Evolutionary conservation across 2,888 invertebrate species (phyloP), one percentile per base, ranked within the genome.

Genomic region (Phalera bucephala): DNA sequence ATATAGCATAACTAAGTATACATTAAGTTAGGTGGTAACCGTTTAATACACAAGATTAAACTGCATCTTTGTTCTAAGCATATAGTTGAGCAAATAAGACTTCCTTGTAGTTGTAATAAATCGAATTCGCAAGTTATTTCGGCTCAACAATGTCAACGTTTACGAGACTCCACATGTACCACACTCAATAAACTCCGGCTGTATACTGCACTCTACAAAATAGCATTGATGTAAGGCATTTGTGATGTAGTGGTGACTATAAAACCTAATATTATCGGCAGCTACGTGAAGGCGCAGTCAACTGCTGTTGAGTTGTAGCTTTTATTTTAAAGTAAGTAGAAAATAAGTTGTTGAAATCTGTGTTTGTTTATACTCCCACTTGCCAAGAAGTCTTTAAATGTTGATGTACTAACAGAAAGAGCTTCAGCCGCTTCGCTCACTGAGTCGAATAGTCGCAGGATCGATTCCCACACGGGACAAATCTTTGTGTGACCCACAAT

Each of bases 151-250:
- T 34, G 45, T 57, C 30, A 2, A 45, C 48, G 52, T 62, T 62
- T 60, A 64, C 52, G 57, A 51, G 35, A 63, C 47, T 52, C 39
- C 50, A 54, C 51, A 50, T 52, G 47, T 40, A 40, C 28, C 22
- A 32, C 33, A 21, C 17, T 42, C 44, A 23, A 41, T 54, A 56
- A 57, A 52, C n/a, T 27, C 27, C 14, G 20, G 36, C 25, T 32
- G 38, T 44, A 43, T 45, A 37, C 33, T 50, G 53, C 42, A 55
- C 38, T 52, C 53, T 40, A 42, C 31, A 28, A 40, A 45, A 42
- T 50, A 53, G 29, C 38, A 30, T 23, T 32, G 38, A 27, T 27
- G 27, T 14, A 8, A 27, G 14, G 36, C 23, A 12, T 39, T 53
- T 42, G 44, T 42, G 42, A 9, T 40, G 33, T 31, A 36, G 30